Percentiles rank a stretch among this genome's conserved stretches.
phyloP scores from a whole-genome alignment of 1,140 invertebrate species.

The Thaumetopoea pityocampa region DNA sequence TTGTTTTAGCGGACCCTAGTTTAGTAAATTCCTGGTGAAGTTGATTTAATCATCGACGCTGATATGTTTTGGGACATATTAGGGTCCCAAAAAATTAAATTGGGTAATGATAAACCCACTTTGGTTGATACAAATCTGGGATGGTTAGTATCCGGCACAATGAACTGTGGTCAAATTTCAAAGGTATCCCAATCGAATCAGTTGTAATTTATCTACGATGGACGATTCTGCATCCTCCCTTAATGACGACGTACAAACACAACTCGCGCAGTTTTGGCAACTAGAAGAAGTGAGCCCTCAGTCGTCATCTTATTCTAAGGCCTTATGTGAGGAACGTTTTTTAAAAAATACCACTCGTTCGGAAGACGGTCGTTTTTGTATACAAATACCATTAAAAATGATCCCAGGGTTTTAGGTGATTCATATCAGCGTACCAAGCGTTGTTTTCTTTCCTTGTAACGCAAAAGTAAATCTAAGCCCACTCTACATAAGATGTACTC shows the following conservation, averaged over 20 bases:
- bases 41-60: constrained; percentile 25
- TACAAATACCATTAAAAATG: constrained; percentile 23
- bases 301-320: constrained; percentile 13
- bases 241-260: constrained; percentile 7
- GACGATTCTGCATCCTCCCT: too few species aligned
- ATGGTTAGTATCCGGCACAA: constrained; percentile 23
- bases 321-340: constrained; percentile 24
- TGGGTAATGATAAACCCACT: constrained; percentile 19
- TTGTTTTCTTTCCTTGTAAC: constrained; percentile 17
- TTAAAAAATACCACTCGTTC: constrained; percentile 19
- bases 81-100: constrained; percentile 13
- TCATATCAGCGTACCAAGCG: constrained; percentile 12
- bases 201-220: not conserved
- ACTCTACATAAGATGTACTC: not conserved
- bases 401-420: constrained; percentile 15
- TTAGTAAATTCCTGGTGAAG: constrained; percentile 14
- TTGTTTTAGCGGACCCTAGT: constrained; percentile 24
- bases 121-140: constrained; percentile 19
- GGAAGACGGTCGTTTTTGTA: constrained; percentile 19
- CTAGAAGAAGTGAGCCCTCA: constrained; percentile 22
- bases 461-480: constrained; percentile 1
- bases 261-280: constrained; percentile 19
- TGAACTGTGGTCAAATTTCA: constrained; percentile 3
- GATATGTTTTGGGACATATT: constrained; percentile 30
- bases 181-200: constrained; percentile 9